Conservation (phyloP, 2,888 invertebrate species). For the Pseudolycoriella hygida region DNA sequence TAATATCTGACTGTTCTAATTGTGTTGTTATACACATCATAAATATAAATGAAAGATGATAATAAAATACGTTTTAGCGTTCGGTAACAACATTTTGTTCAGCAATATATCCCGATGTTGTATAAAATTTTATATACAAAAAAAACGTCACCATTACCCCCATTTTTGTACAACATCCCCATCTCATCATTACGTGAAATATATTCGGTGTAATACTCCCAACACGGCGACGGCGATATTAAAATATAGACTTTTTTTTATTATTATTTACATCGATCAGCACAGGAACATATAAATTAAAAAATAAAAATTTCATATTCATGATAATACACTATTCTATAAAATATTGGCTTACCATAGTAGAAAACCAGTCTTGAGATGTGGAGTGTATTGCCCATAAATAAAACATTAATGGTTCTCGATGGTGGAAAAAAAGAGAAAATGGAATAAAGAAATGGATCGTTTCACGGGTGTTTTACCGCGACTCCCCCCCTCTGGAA, state of each 20-base stretch:
- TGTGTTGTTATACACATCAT: background rate
- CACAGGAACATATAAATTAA: conserved; percentile 2
- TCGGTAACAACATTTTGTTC: too few species aligned
- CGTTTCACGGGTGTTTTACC: conserved; percentile 6
- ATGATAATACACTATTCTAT: conserved; percentile 4
- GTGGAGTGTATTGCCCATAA: background rate
- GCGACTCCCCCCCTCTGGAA: background rate
- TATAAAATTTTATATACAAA: too few species aligned
- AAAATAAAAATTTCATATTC: conserved; percentile 3
- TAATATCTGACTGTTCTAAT: background rate
- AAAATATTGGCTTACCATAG: conserved; percentile 1
- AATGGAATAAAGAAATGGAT: background rate
- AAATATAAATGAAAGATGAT: background rate
- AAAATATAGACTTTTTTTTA: background rate
- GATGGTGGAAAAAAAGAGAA: background rate
- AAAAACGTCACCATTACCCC: too few species aligned
- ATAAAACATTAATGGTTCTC: conserved; percentile 4
- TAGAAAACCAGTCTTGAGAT: background rate
- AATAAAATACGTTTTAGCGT: background rate
- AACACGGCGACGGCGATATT: too few species aligned
- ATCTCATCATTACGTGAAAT: too few species aligned
- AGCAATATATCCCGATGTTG: too few species aligned
- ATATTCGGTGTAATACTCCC: too few species aligned
- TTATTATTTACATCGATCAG: background rate
- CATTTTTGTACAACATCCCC: too few species aligned